phyloP scores from a whole-genome alignment of 2,888 invertebrate genomes.

The Acronicta leporina region DNA sequence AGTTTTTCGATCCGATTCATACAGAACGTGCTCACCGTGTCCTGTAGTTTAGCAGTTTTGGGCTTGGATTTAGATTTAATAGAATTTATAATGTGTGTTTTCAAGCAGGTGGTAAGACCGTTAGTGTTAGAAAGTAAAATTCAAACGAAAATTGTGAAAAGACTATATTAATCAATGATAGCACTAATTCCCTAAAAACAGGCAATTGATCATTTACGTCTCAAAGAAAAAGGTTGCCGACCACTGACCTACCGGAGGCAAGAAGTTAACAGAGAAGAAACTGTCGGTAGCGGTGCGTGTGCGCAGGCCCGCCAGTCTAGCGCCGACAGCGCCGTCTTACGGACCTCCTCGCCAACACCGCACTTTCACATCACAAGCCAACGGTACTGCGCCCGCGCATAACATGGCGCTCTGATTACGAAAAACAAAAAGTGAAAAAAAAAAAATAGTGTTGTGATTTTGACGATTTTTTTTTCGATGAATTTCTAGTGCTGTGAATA shows the following conservation, averaged over 20 bases:
- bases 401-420: slow-evolving; percentile 58
- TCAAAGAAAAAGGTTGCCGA: slow-evolving; percentile 49
- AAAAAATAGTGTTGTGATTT: slow-evolving; percentile 66
- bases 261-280: slow-evolving; percentile 62
- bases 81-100: too few species aligned
- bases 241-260: slow-evolving; percentile 40
- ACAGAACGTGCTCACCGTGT: too few species aligned
- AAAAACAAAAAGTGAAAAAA: slow-evolving; percentile 36
- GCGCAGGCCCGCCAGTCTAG: slow-evolving; percentile 72
- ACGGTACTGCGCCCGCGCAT: slow-evolving; percentile 49
- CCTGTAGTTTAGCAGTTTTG: too few species aligned
- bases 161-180: too few species aligned
- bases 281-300: slow-evolving; percentile 64
- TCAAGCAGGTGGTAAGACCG: too few species aligned
- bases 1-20: too few species aligned
- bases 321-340: slow-evolving; percentile 67
- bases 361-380: slow-evolving; percentile 61
- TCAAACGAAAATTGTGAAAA: too few species aligned
- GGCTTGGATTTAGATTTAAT: too few species aligned
- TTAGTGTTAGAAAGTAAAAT: too few species aligned
- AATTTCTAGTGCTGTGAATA: slow-evolving; percentile 67
- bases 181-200: too few species aligned
- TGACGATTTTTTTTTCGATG: slow-evolving; percentile 62
- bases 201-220: not conserved
- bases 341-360: slow-evolving; percentile 50